Base-by-base conservation (phyloP, 2,113 vertebrate species). In the Microcebus jonahi region DNA sequence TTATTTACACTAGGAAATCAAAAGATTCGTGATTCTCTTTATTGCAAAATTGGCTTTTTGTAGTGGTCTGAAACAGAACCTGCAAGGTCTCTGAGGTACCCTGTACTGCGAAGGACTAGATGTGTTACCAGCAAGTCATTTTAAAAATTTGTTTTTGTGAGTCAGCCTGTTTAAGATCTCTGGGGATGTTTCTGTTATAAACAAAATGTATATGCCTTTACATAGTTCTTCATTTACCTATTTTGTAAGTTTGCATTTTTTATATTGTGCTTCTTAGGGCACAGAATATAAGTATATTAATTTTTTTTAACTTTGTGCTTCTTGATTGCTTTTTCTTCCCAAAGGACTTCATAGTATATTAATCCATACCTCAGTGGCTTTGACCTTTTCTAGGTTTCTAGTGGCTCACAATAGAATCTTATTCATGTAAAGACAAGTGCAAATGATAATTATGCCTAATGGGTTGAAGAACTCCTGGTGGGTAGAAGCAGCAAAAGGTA, bases 401-500 rank as follows among this genome's bases (percentile, higher is more conserved):
- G 14, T 80, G 57, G 29, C 88, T 95, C 65, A 45, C 18, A 77
- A 4, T 90, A 61, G 73, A n/a, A 59, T 91, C 88, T 86, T n/a
- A 29, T 34, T n/a, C 73, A 85, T 86, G 88, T 96, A 77, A 86
- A 50, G 45, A 89, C 36, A 89, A 80, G 29, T 1, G 5, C 20
- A 95, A 63, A 87, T 92, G 45, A 65, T 87, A 61, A 59, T 75
- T 83, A 27, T 81, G 8, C 81, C 27, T 68, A 61, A 53, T 50
- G 55, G 71, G 75, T 81, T 95, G 61, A 97, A 97, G 70, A 93
- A 65, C 59, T 75, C 9, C 36, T 59, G 8, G 25, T 88, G 1
- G 9, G 8, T 84, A 12, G 76, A 88, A 68, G n/a, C 83, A 93
- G 12, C 63, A 83, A 63, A 88, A 84, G 7, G 23, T 57, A 25